Evolutionary conservation across 2,888 invertebrate species (phyloP), one percentile per base, ranked within the genome.

Genomic region (Ceratothoa steindachneri): DNA sequence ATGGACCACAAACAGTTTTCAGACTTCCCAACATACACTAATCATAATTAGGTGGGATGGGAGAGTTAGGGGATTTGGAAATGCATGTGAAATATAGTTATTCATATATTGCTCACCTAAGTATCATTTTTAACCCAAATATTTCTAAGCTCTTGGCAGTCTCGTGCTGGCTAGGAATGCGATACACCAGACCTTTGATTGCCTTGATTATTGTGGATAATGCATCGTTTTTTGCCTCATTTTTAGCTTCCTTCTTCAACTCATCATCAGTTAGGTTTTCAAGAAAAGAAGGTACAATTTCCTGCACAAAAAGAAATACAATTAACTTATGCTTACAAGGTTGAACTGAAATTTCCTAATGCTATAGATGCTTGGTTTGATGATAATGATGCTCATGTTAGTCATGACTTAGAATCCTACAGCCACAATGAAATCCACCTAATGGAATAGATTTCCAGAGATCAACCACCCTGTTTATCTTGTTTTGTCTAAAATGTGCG

Each of bases 201-300:
- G 93, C 91, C 86, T 95, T 93, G 80, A 97, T 93, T 84, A 97
- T 93, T 81, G 93, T 92, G 79, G 97, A 95, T 81, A 97, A 91
- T 69, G 94, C 93, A 86, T 97, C 97, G 84, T 95, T 97, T 86
- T 97, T 97, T 80, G 93, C 93, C 85, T 97, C 97, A 83, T 91
- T 92, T 83, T 96, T 94, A 2, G 95, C 94, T 86, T 97, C 97
- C 81, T 93, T 91, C 84, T 97, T 97, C 75, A 97, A 85, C 84
- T 97, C 97, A 80, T 96, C 96, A 84, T 97, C 97, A 27, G 95
- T 93, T 83, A 97, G 87, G 85, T 93, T 92, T 84, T 97, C 94
- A 83, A 97, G 87, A 83, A 95, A 89, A 82, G 90, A 90, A 79
- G 95, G 92, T 81, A 96, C 92, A 85, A 93, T 91, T 87, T 94